Conservation (phyloP, 2,113 vertebrate genomes). For the Pedetes capensis region DNA sequence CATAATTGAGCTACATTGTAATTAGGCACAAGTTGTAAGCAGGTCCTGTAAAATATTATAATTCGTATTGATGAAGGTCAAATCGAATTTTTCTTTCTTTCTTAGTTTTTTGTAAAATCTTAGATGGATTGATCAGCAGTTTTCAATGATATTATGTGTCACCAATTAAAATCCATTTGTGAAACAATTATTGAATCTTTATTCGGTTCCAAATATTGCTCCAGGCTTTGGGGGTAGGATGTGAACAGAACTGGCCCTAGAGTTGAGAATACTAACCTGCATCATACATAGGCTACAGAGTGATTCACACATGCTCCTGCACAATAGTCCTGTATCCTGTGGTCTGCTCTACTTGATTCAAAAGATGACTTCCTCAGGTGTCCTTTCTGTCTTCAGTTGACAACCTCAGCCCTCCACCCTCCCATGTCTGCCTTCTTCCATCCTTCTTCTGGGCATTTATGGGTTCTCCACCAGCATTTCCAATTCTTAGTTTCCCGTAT, state of each 20-base stretch:
- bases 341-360: background rate
- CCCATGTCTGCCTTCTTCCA: background rate
- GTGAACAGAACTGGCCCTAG: background rate
- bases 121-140: background rate
- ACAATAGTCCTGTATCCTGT: background rate
- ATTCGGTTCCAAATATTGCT: background rate
- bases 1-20: background rate
- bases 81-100: conserved; percentile 15
- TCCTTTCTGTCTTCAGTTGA: background rate
- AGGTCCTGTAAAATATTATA: conserved; percentile 12
- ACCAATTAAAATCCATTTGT: conserved; percentile 29
- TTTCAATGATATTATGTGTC: background rate
- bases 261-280: background rate
- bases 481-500: background rate
- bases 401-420: background rate
- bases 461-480: background rate
- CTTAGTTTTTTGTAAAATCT: conserved; percentile 39
- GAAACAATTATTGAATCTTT: conserved; percentile 20
- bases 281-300: background rate
- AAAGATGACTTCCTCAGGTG: background rate
- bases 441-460: background rate
- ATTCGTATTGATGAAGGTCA: background rate
- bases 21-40: background rate
- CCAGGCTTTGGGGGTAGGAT: background rate
- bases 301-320: background rate